Evolutionary conservation across 2,888 invertebrate genomes (phyloP), one percentile per base, ranked within the genome.

Genomic region (Lepidocyrtoides sp.): DNA sequence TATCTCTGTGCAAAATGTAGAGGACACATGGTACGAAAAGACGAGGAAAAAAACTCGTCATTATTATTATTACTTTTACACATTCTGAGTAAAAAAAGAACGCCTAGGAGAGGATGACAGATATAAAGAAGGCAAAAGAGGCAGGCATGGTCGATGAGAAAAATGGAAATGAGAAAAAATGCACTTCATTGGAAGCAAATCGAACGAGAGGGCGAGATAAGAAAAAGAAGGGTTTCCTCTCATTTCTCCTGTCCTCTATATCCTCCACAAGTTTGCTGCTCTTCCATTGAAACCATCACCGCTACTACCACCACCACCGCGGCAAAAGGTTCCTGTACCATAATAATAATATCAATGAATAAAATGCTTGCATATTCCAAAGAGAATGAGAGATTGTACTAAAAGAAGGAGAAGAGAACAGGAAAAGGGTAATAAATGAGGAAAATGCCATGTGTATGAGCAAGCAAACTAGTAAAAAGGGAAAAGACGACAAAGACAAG

Each of bases 181-280:
- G 69, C 81, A 91, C 85, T 88, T 88, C 88, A 88, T 88, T 88
- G 88, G 88, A 91, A 93, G 93, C 92, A 93, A 93, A 93, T 93
- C 91, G 93, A 92, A 92, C 92, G 93, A 93, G 92, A 93, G 91
- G 88, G 89, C 81, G 83, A 93, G 93, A 93, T 93, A 93, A 93
- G 89, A 88, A 87, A 88, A 81, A 69, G 88, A 87, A 83, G 88
- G 79, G 88, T 75, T 83, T 91, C 84, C 91, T 60, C 91, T 91
- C 88, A 91, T 91, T 91, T 83, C 87, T 88, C 91, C 79, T 79
- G 54, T 85, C 85, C 57, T 84, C 23, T 26, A 17, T 41, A 51
- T 82, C 82, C 60, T 63, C 26, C 44, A 7, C 8, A 48, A 12
- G 57, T 36, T 20, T 51, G 20, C 2, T n/a, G 26, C 51, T 77